Evolutionary conservation across 37 sponge, comb jelly and placozoan species (phyloP), one percentile per base, ranked within the genome.

Genomic region (Bolinopsis microptera): DNA sequence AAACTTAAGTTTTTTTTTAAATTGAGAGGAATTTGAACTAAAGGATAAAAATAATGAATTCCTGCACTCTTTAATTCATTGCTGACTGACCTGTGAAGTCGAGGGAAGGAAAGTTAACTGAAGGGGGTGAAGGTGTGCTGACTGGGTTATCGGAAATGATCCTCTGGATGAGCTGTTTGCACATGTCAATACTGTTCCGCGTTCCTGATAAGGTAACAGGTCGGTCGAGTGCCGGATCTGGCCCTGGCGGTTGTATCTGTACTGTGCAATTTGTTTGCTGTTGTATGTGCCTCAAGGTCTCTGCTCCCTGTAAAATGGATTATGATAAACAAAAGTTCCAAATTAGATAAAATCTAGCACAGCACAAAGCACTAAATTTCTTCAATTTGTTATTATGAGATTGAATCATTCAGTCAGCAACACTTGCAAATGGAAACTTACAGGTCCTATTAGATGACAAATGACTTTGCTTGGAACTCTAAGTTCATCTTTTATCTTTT

Each of bases 391-490:
- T n/a, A n/a, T n/a, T n/a, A n/a, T n/a, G n/a, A n/a, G n/a, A n/a
- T n/a, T n/a, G n/a, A n/a, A n/a, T n/a, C n/a, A n/a, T n/a, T n/a
- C n/a, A n/a, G n/a, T n/a, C n/a, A n/a, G n/a, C n/a, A n/a, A n/a
- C n/a, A n/a, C n/a, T n/a, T 48, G 61, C 5, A 48, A 48, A 48
- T 48, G 13, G 13, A 13, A 30, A 36, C 90, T 41, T n/a, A 86
- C 90, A 39, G 41, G 90, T 40, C 90, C 90, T 36, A 86, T 86
- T 22, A 86, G 90, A 39, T 86, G 90, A 27, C 90, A 86, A n/a
- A 86, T 86, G 13, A 86, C 90, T 86, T 86, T 86, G 36, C 90
- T 86, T 5, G 90, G 90, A n/a, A 86, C 90, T 24, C 90, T 28
- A 16, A 86, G 90, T 27, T 86, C 90, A 40, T 86, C 90, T 86